These are phyloP conservation scores for Clanis bilineata DNA, from an alignment of 2,888 invertebrate genomes.

Conservation along the genomic window DNA sequence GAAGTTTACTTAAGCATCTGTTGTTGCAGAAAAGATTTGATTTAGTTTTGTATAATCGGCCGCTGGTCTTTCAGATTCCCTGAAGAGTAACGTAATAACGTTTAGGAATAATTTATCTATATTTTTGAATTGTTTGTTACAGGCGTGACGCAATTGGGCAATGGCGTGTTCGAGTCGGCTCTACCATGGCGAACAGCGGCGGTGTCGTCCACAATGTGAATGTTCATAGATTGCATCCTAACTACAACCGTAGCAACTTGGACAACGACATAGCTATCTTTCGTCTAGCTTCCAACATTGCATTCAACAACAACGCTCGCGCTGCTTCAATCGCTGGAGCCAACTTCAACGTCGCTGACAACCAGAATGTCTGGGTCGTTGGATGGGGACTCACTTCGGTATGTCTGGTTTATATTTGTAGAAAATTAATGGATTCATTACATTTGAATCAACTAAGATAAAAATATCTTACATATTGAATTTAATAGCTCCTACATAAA, in stretches of 20 bases:
- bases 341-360: conserved; percentile 47
- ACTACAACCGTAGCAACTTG: conserved; percentile 20
- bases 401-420: conserved; percentile 32
- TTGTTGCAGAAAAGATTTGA: too few relatives aligned
- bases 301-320: conserved; percentile 29
- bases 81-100: too few relatives aligned
- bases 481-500: too few relatives aligned
- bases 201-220: conserved; percentile 24
- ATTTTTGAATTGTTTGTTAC: too few relatives aligned
- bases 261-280: conserved; percentile 51
- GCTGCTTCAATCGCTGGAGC: conserved; percentile 44
- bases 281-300: conserved; percentile 30
- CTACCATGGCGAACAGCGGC: conserved; percentile 38
- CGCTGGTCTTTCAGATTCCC: too few relatives aligned
- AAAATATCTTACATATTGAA: too few relatives aligned
- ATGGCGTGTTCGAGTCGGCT: conserved; percentile 40
- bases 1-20: too few relatives aligned
- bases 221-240: conserved; percentile 18
- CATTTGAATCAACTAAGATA: too few relatives aligned
- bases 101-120: too few relatives aligned
- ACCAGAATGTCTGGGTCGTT: conserved; percentile 48
- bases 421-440: too few relatives aligned
- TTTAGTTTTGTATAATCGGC: too few relatives aligned
- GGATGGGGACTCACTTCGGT: conserved; percentile 57
- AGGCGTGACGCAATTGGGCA: conserved; percentile 24